Evolutionary conservation across 2,888 invertebrate genomes (phyloP).

Genomic region (Diloba caeruleocephala): DNA sequence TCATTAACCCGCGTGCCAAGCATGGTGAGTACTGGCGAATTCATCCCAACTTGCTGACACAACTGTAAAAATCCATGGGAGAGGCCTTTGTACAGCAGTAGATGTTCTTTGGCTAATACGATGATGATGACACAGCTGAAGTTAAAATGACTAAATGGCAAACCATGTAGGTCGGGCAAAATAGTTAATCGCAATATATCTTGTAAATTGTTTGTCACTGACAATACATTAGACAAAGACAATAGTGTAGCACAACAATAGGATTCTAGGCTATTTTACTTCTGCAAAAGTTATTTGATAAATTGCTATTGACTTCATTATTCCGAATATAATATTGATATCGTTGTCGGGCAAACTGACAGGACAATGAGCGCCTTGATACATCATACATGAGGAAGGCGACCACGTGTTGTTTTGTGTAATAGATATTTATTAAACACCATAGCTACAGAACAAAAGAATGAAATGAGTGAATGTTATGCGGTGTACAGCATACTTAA

Average conservation of each 20-base stretch:
- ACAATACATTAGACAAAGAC: conserved; percentile 34
- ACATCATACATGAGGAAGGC: conserved; percentile 55
- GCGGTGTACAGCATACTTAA: conserved; percentile 21
- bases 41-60: no score
- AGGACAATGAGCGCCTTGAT: conserved; percentile 66
- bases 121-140: no score
- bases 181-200: conserved; percentile 16
- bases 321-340: conserved; percentile 62
- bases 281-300: conserved; percentile 52
- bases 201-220: conserved; percentile 33
- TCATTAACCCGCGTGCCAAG: no score
- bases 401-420: conserved; percentile 58
- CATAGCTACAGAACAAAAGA: conserved; percentile 41
- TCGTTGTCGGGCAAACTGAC: conserved; percentile 62
- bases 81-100: no score
- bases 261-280: conserved; percentile 38
- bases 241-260: conserved; percentile 41
- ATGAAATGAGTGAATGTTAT: conserved; percentile 33
- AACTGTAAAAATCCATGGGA: no score
- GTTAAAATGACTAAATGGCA: background rate
- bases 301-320: conserved; percentile 51
- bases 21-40: no score
- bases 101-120: no score
- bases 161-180: conserved; percentile 7
- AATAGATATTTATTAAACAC: conserved; percentile 53